phyloP scores from a whole-genome alignment of 1,140 invertebrate species.

The Heterodera carotae region DNA sequence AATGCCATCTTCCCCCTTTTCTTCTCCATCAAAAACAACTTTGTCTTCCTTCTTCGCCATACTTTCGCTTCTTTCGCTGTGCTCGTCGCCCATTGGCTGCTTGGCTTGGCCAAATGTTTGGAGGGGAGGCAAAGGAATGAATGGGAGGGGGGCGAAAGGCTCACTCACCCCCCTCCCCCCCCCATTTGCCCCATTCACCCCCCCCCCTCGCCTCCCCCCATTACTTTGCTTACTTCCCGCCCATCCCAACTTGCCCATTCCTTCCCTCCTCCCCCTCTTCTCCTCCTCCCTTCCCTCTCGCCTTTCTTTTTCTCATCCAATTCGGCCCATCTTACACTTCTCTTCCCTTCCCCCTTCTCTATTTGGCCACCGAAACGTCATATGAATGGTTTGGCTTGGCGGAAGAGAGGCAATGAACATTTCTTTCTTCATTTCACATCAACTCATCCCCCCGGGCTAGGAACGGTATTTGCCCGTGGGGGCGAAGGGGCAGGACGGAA shows the following conservation, averaged over 20 bases:
- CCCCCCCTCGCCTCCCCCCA: no score
- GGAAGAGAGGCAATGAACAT: background rate
- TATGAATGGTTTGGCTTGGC: background rate
- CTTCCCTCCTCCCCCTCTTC: background rate
- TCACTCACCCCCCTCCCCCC: background rate
- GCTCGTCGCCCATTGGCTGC: slow-evolving; percentile 1
- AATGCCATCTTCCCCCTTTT: no score
- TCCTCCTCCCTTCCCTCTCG: background rate
- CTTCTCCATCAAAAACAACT: background rate
- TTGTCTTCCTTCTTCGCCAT: background rate
- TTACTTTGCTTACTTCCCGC: background rate
- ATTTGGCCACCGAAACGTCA: no score
- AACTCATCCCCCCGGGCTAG: background rate
- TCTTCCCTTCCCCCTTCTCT: no score
- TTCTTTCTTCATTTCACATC: background rate
- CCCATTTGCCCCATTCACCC: no score
- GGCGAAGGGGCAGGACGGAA: background rate
- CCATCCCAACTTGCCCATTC: background rate
- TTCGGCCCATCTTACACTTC: no score
- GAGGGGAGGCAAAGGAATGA: no score
- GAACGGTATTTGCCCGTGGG: slow-evolving; percentile 1
- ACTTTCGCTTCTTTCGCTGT: background rate
- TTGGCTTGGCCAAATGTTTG: background rate
- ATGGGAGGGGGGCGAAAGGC: background rate
- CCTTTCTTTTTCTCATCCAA: no score